Percentiles rank a stretch among this genome's conserved stretches.
Evolutionary conservation across 1,140 invertebrate genomes (phyloP).

Genomic region (Ladona fulva): DNA sequence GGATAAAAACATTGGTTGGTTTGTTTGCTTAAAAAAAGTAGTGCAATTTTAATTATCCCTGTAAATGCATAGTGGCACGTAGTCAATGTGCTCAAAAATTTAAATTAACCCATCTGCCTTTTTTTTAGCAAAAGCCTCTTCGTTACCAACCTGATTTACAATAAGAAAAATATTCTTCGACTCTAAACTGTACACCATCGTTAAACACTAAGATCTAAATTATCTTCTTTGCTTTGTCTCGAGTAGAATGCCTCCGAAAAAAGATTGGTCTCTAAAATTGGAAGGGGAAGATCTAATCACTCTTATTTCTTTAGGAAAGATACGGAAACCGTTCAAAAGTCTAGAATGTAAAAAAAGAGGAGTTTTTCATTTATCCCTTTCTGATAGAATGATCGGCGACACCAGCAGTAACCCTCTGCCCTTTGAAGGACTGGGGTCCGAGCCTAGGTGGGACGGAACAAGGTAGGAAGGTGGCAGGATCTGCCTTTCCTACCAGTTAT

Average conservation of each 20-base stretch:
- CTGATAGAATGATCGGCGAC: neutral
- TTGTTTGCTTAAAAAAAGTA: slow-evolving; percentile 1
- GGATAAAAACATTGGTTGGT: neutral
- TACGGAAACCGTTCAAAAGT: neutral
- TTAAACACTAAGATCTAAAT: neutral
- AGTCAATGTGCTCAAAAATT: neutral
- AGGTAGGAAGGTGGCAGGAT: neutral
- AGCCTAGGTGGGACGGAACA: neutral
- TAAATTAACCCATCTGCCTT: neutral
- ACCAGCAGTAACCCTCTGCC: neutral
- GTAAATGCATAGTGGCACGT: slow-evolving; percentile 5
- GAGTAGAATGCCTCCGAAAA: neutral
- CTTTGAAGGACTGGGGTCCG: neutral
- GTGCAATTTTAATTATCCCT: neutral
- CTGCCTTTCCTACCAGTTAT: neutral
- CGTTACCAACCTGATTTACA: neutral
- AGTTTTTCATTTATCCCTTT: neutral
- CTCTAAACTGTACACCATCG: neutral
- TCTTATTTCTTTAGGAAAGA: neutral
- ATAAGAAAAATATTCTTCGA: slow-evolving; percentile 3
- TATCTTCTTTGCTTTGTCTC: neutral
- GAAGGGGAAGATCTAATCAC: neutral
- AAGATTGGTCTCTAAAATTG: slow-evolving; percentile 7
- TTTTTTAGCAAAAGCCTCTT: neutral
- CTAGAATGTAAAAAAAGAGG: slow-evolving; percentile 6